Percentiles rank a stretch among this genome's conserved stretches.
Conservation (phyloP, 2,113 vertebrate genomes). For the Myanophis thanlyinensis region DNA sequence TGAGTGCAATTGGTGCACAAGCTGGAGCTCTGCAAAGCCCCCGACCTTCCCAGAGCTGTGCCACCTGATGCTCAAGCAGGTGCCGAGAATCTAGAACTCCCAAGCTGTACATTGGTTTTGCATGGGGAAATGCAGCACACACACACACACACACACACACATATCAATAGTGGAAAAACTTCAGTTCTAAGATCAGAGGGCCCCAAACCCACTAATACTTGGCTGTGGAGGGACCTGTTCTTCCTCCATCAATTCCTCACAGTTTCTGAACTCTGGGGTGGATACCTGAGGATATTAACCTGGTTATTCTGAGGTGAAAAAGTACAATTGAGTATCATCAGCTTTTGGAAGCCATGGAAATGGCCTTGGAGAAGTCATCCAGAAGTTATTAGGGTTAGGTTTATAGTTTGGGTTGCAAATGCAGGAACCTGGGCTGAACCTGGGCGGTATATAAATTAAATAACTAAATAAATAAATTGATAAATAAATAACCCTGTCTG, state of each 20-base stretch:
- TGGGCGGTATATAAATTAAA: too few relatives aligned
- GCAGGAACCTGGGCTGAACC: not conserved
- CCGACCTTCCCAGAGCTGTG: not conserved
- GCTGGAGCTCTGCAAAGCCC: not conserved
- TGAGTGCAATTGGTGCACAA: not conserved
- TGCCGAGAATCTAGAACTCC: not conserved
- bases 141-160: too few relatives aligned
- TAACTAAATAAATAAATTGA: too few relatives aligned
- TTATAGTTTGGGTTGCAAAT: not conserved
- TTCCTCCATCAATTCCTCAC: not conserved
- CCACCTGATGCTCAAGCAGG: not conserved
- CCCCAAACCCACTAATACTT: too few relatives aligned
- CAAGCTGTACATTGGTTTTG: not conserved
- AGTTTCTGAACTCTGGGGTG: not conserved
- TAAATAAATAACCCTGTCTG: too few relatives aligned
- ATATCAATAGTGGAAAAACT: not conserved
- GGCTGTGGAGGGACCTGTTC: not conserved
- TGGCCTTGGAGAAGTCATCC: not conserved
- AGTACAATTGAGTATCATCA: not conserved
- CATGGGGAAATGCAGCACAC: not conserved
- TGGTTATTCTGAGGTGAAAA: not conserved
- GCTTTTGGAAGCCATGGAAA: not conserved
- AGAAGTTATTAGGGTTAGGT: not conserved
- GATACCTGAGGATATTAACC: not conserved
- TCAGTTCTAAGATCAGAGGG: not conserved